Conservation (phyloP, 1,140 invertebrate genomes). For the Atta texana region DNA sequence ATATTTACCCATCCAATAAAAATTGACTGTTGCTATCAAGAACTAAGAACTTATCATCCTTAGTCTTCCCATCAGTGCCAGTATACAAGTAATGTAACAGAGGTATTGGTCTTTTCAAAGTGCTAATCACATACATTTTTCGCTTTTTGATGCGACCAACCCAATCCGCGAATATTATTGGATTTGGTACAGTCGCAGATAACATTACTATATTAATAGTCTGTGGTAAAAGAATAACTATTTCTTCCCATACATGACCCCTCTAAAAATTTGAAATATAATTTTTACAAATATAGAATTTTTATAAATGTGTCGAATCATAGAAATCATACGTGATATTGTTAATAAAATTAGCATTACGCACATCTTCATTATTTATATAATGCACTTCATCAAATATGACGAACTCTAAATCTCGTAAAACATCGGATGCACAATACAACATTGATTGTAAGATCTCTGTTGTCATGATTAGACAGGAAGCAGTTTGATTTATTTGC, state of each 20-base stretch:
- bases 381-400: slow-evolving; percentile 99
- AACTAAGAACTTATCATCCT: slow-evolving; percentile 94
- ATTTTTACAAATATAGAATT: background rate
- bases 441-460: slow-evolving; percentile 99
- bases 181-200: slow-evolving; percentile 99
- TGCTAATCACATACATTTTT: slow-evolving; percentile 98
- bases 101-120: slow-evolving; percentile 97
- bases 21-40: slow-evolving; percentile 92
- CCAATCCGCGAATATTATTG: slow-evolving; percentile 98
- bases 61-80: slow-evolving; percentile 93
- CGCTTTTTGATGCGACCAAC: slow-evolving; percentile 96
- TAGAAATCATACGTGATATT: background rate
- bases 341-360: slow-evolving; percentile 59
- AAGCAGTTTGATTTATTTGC: slow-evolving; percentile 97
- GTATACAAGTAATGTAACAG: slow-evolving; percentile 97
- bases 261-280: slow-evolving; percentile 87
- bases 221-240: slow-evolving; percentile 97
- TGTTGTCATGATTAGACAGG: slow-evolving; percentile 99
- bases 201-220: slow-evolving; percentile 99
- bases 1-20: slow-evolving; percentile 88
- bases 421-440: slow-evolving; percentile 97
- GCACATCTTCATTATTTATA: slow-evolving; percentile 97
- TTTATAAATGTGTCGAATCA: background rate
- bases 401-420: slow-evolving; percentile 98
- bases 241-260: slow-evolving; percentile 99